Evolutionary conservation across 2,888 invertebrate genomes (phyloP).

Genomic region (Galeopsomyia nigrocyanea): DNA sequence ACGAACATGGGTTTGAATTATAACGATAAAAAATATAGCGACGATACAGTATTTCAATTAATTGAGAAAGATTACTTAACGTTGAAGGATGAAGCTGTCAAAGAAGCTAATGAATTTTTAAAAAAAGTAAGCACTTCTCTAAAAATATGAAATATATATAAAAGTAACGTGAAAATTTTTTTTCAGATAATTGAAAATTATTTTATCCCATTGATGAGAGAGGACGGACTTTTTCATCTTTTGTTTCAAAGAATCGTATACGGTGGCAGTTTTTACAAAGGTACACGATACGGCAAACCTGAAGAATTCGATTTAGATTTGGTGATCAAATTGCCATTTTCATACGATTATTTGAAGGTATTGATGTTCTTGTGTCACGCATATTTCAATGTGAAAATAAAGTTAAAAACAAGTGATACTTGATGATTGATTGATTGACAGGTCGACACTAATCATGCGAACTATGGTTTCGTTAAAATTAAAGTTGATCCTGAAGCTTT

Average conservation of each 20-base stretch:
- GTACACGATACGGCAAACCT: conserved; percentile 73
- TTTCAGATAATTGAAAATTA: conserved; percentile 17
- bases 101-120: conserved; percentile 2
- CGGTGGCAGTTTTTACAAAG: conserved; percentile 75
- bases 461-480: too few relatives aligned
- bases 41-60: conserved; percentile 8
- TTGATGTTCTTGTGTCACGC: too few relatives aligned
- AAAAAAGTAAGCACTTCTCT: too few relatives aligned
- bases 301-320: conserved; percentile 76
- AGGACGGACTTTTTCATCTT: conserved; percentile 59
- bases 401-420: too few relatives aligned
- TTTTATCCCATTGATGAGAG: conserved; percentile 58
- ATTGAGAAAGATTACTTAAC: conserved; percentile 15
- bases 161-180: too few relatives aligned
- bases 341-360: too few relatives aligned
- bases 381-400: too few relatives aligned
- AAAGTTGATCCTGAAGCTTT: too few relatives aligned
- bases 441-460: too few relatives aligned
- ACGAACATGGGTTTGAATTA: too few relatives aligned
- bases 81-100: neutral
- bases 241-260: conserved; percentile 65
- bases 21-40: neutral
- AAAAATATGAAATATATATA: too few relatives aligned
- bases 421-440: too few relatives aligned
- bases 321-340: conserved; percentile 73